Evolutionary conservation across 1,140 invertebrate species (phyloP).

Genomic region (Aphelinus certus): DNA sequence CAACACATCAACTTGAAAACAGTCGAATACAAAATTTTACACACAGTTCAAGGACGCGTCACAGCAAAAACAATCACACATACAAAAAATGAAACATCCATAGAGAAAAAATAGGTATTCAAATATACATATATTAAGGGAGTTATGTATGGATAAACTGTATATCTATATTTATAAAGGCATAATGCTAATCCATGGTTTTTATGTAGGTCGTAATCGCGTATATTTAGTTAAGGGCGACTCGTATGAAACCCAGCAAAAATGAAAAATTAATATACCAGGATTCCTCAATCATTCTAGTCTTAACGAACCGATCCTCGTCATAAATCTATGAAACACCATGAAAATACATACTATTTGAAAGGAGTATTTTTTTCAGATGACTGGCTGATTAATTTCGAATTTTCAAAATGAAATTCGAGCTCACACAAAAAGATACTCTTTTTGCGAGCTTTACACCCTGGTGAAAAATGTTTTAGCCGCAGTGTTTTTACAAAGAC

Average conservation of each 20-base stretch:
- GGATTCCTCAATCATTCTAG: constrained; percentile 39
- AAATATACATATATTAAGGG: constrained; percentile 34
- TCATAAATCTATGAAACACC: constrained; percentile 31
- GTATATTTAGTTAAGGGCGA: constrained; percentile 36
- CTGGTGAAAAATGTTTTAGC: constrained; percentile 25
- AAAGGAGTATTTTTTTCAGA: constrained; percentile 1
- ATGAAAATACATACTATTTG: background rate
- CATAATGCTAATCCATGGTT: constrained; percentile 38
- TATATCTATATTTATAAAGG: constrained; percentile 41
- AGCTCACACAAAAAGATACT: background rate
- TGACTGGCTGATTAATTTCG: background rate
- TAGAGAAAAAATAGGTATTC: constrained; percentile 41
- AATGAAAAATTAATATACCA: constrained; percentile 24
- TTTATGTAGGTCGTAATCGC: constrained; percentile 34
- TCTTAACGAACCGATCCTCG: constrained; percentile 41
- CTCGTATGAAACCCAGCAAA: constrained; percentile 24
- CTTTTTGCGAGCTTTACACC: background rate
- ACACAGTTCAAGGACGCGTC: constrained; percentile 7
- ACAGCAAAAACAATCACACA: constrained; percentile 10
- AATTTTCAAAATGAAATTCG: background rate
- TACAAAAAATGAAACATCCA: constrained; percentile 20
- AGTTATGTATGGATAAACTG: constrained; percentile 34
- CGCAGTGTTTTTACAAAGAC: background rate
- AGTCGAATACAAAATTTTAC: background rate
- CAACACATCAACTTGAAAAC: constrained; percentile 1